Base-by-base conservation (phyloP, 2,797 vertebrate species). In the Esox masquinongy region DNA sequence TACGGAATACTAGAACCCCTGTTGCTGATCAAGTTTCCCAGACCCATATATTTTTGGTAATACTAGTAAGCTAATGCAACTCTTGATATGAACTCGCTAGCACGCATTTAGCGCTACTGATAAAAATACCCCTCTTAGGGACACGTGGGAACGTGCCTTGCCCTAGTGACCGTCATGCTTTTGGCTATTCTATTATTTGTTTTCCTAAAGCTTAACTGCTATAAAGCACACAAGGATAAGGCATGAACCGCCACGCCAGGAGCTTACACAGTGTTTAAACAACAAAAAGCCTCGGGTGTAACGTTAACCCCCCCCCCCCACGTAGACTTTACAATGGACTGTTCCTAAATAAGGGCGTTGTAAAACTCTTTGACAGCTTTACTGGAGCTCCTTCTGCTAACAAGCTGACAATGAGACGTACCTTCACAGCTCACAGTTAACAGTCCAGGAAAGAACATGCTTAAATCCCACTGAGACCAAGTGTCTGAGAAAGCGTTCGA, bases 41-140 rank as follows among this genome's bases (percentile, higher is more conserved):
- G 72, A 67, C 74, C 77, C 81, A 88, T 83, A 89, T 88, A 87
- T 91, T 85, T 81, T 86, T 50, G 72, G 86, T 92, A 89, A 93
- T 85, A 83, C 79, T 88, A 91, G 90, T 36, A 80, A 81, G 84
- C 61, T 63, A 77, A 78, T 19, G 73, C 69, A 61, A 85, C 84
- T 87, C 68, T 36, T 85, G 84, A 89, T 89, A 80, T 87, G 85
- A 89, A 85, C 85, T 85, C 75, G 86, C 81, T 39, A 47, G 86
- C 88, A 88, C 87, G 86, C 87, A 84, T 81, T 7, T 56, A 22
- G n/a, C 22, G 22, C 22, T 47, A 0, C 82, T 76, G 90, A 87
- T 90, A 87, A 90, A 92, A 92, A 93, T 90, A 90, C 86, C 84
- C 87, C 75, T 86, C 87, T 81, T 80, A 70, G 82, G 70, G 82